Percentiles rank a stretch among this genome's conserved stretches.
phyloP scores from a whole-genome alignment of 2,113 vertebrate species.

The Dolichotis patagonum region DNA sequence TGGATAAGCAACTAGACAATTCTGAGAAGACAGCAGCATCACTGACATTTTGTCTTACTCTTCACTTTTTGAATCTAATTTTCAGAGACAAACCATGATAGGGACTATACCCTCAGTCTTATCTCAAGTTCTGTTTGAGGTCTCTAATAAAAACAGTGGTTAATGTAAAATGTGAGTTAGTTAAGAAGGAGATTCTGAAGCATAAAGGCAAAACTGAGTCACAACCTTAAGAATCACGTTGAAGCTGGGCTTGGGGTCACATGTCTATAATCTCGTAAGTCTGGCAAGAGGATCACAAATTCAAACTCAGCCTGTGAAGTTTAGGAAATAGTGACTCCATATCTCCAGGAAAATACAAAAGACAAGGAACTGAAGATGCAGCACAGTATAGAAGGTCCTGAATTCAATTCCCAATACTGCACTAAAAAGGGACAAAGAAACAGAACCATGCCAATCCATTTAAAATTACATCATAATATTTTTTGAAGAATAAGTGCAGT shows the following conservation, averaged over 20 bases:
- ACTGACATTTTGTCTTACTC: not conserved
- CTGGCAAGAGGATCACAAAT: not conserved
- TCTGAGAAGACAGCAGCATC: not conserved
- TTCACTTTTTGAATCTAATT: not conserved
- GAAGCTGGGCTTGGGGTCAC: not conserved
- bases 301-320: not conserved
- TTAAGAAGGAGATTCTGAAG: not conserved
- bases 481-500: not conserved
- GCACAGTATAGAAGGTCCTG: not conserved
- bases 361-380: not conserved
- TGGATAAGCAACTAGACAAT: not conserved
- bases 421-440: not conserved
- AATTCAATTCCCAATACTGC: not conserved
- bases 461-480: not conserved
- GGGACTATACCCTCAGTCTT: not conserved
- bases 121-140: not conserved
- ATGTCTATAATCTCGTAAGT: not conserved
- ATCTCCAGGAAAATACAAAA: not conserved
- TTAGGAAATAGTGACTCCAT: not conserved
- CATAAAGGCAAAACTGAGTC: not conserved
- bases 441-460: fast-evolving
- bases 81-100: too few relatives aligned
- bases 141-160: not conserved
- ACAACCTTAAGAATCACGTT: not conserved
- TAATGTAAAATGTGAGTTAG: not conserved